A percentile compares a stretch with the other conserved stretches of the same genome.
phyloP scores from a whole-genome alignment of 2,113 vertebrate species.

The Daboia siamensis region DNA sequence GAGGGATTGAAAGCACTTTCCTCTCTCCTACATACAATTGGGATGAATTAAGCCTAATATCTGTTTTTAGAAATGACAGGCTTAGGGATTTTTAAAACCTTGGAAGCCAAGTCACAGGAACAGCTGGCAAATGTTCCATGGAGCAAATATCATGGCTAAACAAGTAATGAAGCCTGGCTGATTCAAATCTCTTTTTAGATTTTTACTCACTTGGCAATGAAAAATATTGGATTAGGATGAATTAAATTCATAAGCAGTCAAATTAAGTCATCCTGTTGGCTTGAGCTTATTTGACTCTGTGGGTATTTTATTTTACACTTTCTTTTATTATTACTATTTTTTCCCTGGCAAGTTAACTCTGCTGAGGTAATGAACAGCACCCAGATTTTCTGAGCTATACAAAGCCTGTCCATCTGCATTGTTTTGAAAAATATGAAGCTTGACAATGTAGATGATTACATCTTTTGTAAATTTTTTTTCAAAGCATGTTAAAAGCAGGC shows the following conservation, averaged over 20 bases:
- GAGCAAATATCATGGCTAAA: conserved; percentile 24
- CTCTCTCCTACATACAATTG: too few species aligned
- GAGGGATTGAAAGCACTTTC: not conserved
- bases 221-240: conserved; percentile 4
- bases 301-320: not conserved
- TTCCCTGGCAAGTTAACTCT: not conserved
- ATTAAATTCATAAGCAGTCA: not conserved
- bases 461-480: not conserved
- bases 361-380: not conserved
- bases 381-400: not conserved
- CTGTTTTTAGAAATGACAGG: conserved; percentile 39
- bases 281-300: not conserved
- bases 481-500: not conserved
- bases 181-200: not conserved
- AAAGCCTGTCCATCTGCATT: not conserved
- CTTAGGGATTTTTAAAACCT: conserved; percentile 2
- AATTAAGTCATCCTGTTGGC: not conserved
- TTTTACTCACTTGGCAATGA: not conserved
- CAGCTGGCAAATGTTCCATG: conserved; percentile 28
- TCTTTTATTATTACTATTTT: not conserved
- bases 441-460: not conserved
- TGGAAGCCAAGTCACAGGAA: not conserved
- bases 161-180: not conserved
- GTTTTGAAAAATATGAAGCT: not conserved
- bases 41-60: not conserved